A percentile compares a stretch with the other conserved stretches of the same genome.
Conservation (phyloP, 2,113 vertebrate species). For the Stomatorhinus ivindoensis region DNA sequence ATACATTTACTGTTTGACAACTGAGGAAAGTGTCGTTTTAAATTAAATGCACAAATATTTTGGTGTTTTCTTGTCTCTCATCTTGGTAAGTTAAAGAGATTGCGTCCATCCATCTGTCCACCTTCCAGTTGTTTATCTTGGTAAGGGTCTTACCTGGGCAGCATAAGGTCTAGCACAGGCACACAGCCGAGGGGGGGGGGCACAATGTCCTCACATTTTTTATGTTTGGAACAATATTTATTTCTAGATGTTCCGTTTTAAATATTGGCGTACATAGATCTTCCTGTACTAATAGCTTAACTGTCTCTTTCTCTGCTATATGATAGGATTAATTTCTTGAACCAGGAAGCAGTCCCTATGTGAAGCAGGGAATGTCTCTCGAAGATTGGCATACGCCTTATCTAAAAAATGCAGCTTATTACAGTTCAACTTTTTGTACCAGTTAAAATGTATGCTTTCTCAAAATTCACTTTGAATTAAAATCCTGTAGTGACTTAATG, state of each 20-base stretch:
- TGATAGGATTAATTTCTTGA: neutral
- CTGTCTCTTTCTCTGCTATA: neutral
- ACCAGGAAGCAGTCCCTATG: constrained; percentile 49
- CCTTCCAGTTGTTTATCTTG: neutral
- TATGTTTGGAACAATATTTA: neutral
- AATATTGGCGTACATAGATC: neutral
- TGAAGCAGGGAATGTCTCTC: constrained; percentile 68
- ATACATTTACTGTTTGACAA: neutral
- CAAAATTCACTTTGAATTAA: constrained; percentile 16
- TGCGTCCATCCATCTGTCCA: neutral
- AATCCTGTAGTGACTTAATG: neutral
- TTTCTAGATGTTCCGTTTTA: neutral
- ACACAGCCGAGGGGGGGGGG: neutral
- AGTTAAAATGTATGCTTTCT: constrained; percentile 3
- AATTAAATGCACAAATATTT: too few relatives aligned
- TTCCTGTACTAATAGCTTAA: neutral
- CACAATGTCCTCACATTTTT: neutral
- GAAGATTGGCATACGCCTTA: constrained; percentile 62
- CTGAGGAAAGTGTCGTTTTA: neutral
- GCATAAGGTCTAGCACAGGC: neutral
- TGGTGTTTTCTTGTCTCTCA: neutral
- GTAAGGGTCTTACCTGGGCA: neutral
- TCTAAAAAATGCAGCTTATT: constrained; percentile 26
- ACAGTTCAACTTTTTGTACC: constrained; percentile 25
- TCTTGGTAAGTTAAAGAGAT: neutral